Conservation (phyloP, 1,140 invertebrate species). For the Neomicropteryx cornuta region DNA sequence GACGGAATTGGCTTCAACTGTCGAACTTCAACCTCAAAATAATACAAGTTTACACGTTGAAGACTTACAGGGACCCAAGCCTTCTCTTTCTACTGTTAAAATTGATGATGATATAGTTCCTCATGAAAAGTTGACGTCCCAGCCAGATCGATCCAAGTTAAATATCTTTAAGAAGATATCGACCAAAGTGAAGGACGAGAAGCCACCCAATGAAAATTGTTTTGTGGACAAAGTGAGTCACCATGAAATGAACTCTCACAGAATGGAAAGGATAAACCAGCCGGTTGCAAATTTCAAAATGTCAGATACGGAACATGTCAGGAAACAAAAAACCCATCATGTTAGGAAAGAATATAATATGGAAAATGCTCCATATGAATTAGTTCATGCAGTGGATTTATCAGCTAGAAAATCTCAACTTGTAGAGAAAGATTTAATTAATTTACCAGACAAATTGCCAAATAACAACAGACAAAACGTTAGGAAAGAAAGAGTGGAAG, state of each 20-base stretch:
- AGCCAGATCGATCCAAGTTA: slow-evolving; percentile 70
- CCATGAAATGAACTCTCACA: too few relatives aligned
- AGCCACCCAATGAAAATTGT: too few relatives aligned
- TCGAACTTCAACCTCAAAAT: too few relatives aligned
- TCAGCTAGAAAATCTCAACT: slow-evolving; percentile 32
- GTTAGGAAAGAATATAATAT: too few relatives aligned
- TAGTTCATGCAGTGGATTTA: slow-evolving; percentile 28
- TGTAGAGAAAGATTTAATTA: slow-evolving; percentile 34
- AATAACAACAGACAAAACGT: slow-evolving; percentile 19
- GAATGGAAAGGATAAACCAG: too few relatives aligned
- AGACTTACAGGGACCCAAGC: slow-evolving; percentile 10
- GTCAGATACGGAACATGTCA: too few relatives aligned
- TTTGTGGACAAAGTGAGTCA: too few relatives aligned
- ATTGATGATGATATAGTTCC: slow-evolving; percentile 41
- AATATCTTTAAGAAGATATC: slow-evolving; percentile 81
- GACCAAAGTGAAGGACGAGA: slow-evolving; percentile 59
- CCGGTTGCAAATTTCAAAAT: too few relatives aligned
- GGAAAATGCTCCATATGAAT: slow-evolving; percentile 8
- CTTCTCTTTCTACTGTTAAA: slow-evolving; percentile 13
- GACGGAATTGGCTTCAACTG: too few relatives aligned
- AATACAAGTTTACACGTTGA: too few relatives aligned
- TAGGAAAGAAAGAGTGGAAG: slow-evolving; percentile 11
- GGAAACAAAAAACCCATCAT: too few relatives aligned
- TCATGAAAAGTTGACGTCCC: slow-evolving; percentile 59
- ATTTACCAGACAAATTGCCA: slow-evolving; percentile 34